A percentile compares a stretch with the other conserved stretches of the same genome.
phyloP scores from a whole-genome alignment of 2,888 invertebrate species.

The Calameuta idolon region DNA sequence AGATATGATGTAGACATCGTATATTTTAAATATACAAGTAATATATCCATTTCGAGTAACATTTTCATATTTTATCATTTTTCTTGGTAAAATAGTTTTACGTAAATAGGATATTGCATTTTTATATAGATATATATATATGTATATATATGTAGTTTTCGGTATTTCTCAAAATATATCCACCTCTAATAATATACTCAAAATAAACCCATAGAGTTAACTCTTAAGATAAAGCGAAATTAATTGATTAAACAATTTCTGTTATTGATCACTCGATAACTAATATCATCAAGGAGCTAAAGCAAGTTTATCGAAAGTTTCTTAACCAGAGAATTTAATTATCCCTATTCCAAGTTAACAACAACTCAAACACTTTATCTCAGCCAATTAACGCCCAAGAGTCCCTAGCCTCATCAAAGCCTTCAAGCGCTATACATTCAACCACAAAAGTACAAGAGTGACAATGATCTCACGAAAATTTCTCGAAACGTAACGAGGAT shows the following conservation, averaged over 20 bases:
- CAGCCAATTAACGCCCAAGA: neutral
- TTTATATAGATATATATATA: neutral
- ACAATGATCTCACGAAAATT: neutral
- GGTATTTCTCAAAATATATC: neutral
- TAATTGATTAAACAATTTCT: neutral
- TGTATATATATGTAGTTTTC: too few species aligned
- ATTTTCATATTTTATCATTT: neutral
- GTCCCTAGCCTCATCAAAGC: neutral
- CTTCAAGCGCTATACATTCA: neutral
- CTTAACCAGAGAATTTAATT: neutral
- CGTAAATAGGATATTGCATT: neutral
- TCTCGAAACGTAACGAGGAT: neutral
- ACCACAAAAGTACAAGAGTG: neutral
- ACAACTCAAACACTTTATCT: neutral
- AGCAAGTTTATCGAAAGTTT: neutral
- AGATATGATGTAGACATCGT: neutral
- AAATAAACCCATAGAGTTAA: too few species aligned
- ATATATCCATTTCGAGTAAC: neutral
- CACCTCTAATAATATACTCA: neutral
- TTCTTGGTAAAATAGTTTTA: neutral
- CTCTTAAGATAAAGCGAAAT: too few species aligned
- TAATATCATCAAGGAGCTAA: neutral
- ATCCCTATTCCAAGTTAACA: neutral
- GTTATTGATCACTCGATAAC: neutral
- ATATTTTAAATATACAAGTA: neutral